phyloP scores from a whole-genome alignment of 2,113 vertebrate species.

The Callaeas wilsoni region DNA sequence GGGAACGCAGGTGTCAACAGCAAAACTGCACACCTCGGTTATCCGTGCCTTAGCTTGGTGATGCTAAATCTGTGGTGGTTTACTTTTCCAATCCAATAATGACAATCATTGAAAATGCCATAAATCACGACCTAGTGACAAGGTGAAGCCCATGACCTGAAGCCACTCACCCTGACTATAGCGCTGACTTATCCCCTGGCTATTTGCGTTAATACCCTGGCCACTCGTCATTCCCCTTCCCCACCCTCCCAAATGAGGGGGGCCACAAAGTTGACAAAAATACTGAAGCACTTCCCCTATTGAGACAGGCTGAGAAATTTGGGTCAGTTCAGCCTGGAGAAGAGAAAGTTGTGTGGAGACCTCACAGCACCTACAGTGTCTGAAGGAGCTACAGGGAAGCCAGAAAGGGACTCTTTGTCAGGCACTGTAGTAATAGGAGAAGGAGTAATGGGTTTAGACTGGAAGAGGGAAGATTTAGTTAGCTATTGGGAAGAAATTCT shows the following conservation, averaged over 20 bases:
- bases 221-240: background rate
- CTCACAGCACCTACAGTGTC: background rate
- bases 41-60: background rate
- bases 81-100: background rate
- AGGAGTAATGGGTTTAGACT: background rate
- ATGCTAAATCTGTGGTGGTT: background rate
- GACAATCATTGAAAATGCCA: background rate
- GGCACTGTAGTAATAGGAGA: background rate
- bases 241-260: background rate
- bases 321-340: background rate
- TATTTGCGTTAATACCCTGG: background rate
- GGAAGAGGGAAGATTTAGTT: background rate
- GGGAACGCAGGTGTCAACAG: fast-evolving
- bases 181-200: background rate
- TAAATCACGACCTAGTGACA: background rate
- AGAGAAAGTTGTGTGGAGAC: background rate
- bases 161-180: background rate
- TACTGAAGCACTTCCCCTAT: background rate
- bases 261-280: background rate
- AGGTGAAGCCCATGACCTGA: background rate
- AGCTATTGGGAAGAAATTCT: background rate
- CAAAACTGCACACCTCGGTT: fast-evolving
- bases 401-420: fast-evolving
- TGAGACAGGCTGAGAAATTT: background rate
- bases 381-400: background rate